Evolutionary conservation across 2,888 invertebrate genomes (phyloP).

Genomic region (Drosophila demipolita): DNA sequence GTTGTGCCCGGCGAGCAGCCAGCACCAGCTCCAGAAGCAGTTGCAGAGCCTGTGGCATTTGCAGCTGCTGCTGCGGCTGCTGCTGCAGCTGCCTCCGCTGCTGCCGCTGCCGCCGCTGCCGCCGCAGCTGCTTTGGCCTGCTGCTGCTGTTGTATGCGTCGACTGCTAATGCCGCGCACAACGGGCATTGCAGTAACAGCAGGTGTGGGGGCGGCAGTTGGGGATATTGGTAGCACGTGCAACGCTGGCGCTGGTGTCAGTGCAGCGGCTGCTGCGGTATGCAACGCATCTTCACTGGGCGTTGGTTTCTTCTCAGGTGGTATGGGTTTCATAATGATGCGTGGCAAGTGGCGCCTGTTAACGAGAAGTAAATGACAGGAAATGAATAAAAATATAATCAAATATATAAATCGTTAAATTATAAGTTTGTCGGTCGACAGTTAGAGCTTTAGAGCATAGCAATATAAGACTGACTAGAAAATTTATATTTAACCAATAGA

Average conservation of each 20-base stretch:
- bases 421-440: not conserved
- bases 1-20: conserved; percentile 47
- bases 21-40: not conserved
- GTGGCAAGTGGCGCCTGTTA: conserved; percentile 87
- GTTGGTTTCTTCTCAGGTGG: conserved; percentile 85
- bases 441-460: not conserved
- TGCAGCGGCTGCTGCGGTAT: conserved; percentile 20
- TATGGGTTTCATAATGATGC: conserved; percentile 93
- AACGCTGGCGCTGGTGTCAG: conserved; percentile 27
- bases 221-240: conserved; percentile 11
- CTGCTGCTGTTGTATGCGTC: conserved; percentile 81
- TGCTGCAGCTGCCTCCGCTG: conserved; percentile 72
- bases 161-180: conserved; percentile 78
- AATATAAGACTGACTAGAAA: not conserved
- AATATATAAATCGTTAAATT: not conserved
- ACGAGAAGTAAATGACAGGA: not conserved
- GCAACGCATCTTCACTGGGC: conserved; percentile 57
- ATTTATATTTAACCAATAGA: not conserved
- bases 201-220: conserved; percentile 7
- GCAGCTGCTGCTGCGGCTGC: conserved; percentile 69
- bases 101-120: conserved; percentile 69
- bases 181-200: conserved; percentile 20
- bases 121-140: conserved; percentile 80
- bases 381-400: not conserved
- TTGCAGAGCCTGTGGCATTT: conserved; percentile 28